Conservation (phyloP, 2,113 vertebrate genomes). For the Gallinago paraguaiae region DNA sequence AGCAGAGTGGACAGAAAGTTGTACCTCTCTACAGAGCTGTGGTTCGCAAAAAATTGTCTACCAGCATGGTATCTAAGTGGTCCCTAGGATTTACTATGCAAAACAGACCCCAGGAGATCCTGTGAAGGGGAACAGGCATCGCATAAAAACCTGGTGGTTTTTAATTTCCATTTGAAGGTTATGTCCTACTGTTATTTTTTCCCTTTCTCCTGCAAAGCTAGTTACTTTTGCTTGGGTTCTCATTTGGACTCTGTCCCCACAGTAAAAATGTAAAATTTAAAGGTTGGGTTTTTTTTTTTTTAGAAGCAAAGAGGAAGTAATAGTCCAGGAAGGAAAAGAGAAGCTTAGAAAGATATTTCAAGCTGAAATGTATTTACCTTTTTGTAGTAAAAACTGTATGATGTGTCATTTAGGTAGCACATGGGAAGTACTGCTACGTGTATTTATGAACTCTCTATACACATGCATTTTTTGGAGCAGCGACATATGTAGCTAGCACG, state of each 20-base stretch:
- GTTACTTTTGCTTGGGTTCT: not conserved
- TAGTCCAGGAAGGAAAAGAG: not conserved
- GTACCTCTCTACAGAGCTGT: not conserved
- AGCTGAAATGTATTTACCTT: not conserved
- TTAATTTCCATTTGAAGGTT: not conserved
- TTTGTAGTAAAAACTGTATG: not conserved
- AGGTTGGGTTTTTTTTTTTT: not conserved
- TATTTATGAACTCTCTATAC: not conserved
- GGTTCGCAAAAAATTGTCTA: not conserved
- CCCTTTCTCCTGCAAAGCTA: not conserved
- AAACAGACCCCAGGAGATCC: not conserved
- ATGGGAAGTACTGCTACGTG: not conserved
- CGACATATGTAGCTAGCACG: not conserved
- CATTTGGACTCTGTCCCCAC: not conserved
- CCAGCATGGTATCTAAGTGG: rapidly evolving
- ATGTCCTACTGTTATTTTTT: not conserved
- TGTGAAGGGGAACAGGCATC: not conserved
- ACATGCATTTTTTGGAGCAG: not conserved
- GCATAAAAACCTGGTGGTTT: not conserved
- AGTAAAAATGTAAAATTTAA: not conserved
- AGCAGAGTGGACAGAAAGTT: not conserved
- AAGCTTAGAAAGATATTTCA: not conserved
- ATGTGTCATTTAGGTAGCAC: not conserved
- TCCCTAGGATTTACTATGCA: not conserved
- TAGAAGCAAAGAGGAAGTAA: not conserved